Percentiles rank a stretch among this genome's conserved stretches.
These are phyloP conservation scores for Drosophila helvetica DNA, from an alignment of 2,888 invertebrate species.

Conservation along the genomic window DNA sequence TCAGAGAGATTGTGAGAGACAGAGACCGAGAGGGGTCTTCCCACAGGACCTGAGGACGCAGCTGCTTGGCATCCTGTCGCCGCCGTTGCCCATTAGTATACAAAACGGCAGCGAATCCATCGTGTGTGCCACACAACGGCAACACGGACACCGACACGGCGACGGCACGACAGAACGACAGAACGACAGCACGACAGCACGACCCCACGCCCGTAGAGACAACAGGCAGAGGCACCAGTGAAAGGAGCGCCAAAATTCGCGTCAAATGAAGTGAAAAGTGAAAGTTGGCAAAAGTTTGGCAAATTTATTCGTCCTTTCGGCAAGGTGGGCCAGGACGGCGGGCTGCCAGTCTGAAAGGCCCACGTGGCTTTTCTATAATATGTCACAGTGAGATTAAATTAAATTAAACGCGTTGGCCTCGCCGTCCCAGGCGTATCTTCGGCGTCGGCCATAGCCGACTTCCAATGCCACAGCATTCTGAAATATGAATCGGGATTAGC, in stretches of 20 bases:
- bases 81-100: slow-evolving; percentile 60
- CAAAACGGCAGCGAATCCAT: slow-evolving; percentile 58
- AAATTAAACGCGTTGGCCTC: slow-evolving; percentile 39
- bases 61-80: slow-evolving; percentile 62
- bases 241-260: slow-evolving; percentile 54
- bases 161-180: too few species aligned
- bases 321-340: slow-evolving; percentile 22
- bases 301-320: slow-evolving; percentile 17
- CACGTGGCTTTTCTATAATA: slow-evolving; percentile 51
- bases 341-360: neutral
- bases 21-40: slow-evolving; percentile 48
- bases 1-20: neutral
- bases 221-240: slow-evolving; percentile 8
- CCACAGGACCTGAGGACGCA: slow-evolving; percentile 67
- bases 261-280: slow-evolving; percentile 58
- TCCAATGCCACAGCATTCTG: slow-evolving; percentile 20
- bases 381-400: slow-evolving; percentile 38
- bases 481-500: slow-evolving; percentile 24
- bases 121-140: slow-evolving; percentile 54
- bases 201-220: too few species aligned
- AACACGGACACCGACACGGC: slow-evolving; percentile 6
- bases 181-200: too few species aligned
- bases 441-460: slow-evolving; percentile 20
- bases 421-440: slow-evolving; percentile 16
- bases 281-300: slow-evolving; percentile 54